A percentile compares a stretch with the other conserved stretches of the same genome.
Evolutionary conservation across 2,797 vertebrate species (phyloP).

Genomic region (Glyptemys insculpta): DNA sequence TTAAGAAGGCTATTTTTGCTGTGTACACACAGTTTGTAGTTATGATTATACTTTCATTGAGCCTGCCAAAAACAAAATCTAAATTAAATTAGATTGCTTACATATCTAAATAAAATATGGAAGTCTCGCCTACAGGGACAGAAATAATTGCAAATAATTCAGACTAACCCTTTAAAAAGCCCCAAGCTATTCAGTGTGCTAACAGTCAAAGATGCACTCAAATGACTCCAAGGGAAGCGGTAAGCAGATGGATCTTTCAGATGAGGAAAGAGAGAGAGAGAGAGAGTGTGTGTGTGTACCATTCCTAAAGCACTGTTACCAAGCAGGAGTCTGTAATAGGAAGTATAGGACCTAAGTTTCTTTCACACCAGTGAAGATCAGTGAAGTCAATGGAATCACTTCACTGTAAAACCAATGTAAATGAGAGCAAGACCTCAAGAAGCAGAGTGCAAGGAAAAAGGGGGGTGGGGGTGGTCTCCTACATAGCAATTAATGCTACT

Average conservation of each 20-base stretch:
- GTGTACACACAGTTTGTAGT: background rate
- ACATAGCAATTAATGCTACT: background rate
- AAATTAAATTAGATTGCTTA: conserved; percentile 38
- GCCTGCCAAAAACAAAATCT: conserved; percentile 31
- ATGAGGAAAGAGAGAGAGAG: background rate
- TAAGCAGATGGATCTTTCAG: background rate
- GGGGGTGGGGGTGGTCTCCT: background rate
- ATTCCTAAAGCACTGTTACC: background rate
- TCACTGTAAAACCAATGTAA: background rate
- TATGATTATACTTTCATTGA: conserved; percentile 40
- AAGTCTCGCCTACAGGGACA: background rate
- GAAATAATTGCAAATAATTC: conserved; percentile 31
- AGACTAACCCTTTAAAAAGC: background rate
- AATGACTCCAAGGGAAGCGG: background rate
- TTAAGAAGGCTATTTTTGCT: conserved; percentile 13
- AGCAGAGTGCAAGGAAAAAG: background rate
- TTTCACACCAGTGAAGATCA: background rate
- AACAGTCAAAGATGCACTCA: background rate
- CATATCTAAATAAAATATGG: background rate
- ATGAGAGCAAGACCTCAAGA: background rate
- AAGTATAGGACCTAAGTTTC: background rate
- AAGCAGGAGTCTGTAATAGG: background rate
- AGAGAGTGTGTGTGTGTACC: background rate
- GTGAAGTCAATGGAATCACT: background rate
- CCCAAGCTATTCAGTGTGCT: background rate